Evolutionary conservation across 2,113 vertebrate species (phyloP).

Genomic region (Syrrhaptes paradoxus): DNA sequence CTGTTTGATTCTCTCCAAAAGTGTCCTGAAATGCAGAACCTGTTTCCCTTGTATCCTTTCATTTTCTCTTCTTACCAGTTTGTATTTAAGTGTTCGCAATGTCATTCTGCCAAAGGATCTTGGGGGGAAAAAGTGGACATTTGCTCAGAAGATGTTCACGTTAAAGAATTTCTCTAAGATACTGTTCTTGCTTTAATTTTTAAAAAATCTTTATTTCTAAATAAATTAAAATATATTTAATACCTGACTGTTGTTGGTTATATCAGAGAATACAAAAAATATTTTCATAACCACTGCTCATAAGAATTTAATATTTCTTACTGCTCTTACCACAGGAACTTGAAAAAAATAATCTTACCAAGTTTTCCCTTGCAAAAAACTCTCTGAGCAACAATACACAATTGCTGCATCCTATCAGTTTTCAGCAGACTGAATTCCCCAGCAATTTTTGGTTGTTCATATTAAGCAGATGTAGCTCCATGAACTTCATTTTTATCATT

Average conservation of each 20-base stretch:
- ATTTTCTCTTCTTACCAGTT: neutral
- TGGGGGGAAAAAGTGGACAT: neutral
- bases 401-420: neutral
- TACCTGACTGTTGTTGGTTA: neutral
- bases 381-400: neutral
- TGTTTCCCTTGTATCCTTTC: neutral
- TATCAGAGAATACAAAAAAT: neutral
- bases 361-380: neutral
- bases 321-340: neutral
- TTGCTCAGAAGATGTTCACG: neutral
- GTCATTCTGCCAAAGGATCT: neutral
- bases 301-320: neutral
- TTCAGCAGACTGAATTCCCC: neutral
- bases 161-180: neutral
- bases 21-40: neutral
- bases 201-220: neutral
- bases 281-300: neutral
- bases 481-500: neutral
- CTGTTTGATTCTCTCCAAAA: neutral
- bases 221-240: neutral
- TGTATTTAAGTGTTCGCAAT: neutral
- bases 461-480: neutral
- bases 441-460: neutral
- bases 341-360: neutral
- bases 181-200: neutral